Conservation (phyloP, 2,797 vertebrate genomes). For the Esox masquinongy region DNA sequence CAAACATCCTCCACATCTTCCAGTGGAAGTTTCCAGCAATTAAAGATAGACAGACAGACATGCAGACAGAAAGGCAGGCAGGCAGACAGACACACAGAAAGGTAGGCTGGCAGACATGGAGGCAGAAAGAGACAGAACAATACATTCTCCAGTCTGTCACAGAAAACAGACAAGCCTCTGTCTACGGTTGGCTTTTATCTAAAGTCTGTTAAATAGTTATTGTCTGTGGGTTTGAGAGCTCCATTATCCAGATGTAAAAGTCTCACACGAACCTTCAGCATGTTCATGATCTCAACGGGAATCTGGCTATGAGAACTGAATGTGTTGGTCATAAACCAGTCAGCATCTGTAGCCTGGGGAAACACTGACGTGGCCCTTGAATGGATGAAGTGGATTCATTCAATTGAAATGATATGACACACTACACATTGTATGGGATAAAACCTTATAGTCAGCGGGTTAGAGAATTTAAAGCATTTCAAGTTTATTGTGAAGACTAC, state of each 20-base stretch:
- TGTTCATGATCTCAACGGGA: not conserved
- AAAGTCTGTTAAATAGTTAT: not conserved
- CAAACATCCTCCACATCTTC: not conserved
- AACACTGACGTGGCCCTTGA: not conserved
- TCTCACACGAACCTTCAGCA: too few relatives aligned
- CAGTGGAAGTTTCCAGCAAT: not conserved
- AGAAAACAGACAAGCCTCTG: not conserved
- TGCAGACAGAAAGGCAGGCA: not conserved
- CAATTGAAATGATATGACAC: not conserved
- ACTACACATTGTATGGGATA: not conserved
- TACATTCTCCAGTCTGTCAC: not conserved
- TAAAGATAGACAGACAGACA: not conserved
- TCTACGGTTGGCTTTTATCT: not conserved
- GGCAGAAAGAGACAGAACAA: not conserved
- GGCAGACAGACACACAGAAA: too few relatives aligned
- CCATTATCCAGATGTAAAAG: too few relatives aligned
- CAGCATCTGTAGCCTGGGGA: not conserved
- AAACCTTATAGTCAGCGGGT: not conserved
- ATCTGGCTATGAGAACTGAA: too few relatives aligned
- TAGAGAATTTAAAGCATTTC: not conserved
- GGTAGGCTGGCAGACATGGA: not conserved
- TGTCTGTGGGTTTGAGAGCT: not conserved
- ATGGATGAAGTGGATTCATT: not conserved
- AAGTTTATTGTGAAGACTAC: not conserved
- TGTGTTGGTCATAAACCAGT: not conserved